Percentiles rank a stretch among this genome's conserved stretches.
These are phyloP conservation scores for Tenrec ecaudatus DNA, from an alignment of 2,113 vertebrate genomes.

Conservation along the genomic window DNA sequence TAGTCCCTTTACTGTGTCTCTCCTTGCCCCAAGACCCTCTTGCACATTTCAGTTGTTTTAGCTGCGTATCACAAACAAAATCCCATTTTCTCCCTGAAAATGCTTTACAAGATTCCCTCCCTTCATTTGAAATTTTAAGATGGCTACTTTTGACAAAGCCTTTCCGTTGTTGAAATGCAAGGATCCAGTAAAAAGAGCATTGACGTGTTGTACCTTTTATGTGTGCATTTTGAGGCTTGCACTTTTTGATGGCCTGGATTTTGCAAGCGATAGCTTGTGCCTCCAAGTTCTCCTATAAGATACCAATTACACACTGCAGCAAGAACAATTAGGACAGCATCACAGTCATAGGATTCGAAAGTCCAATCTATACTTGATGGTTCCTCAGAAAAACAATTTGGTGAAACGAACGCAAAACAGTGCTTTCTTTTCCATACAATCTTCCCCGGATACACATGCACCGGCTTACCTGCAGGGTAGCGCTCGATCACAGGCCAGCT, in stretches of 20 bases:
- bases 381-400: conserved; percentile 67
- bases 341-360: conserved; percentile 76
- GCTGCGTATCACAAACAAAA: neutral
- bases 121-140: conserved; percentile 61
- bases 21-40: neutral
- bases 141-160: conserved; percentile 96
- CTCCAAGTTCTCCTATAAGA: conserved; percentile 83
- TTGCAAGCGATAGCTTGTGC: conserved; percentile 78
- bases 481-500: conserved; percentile 99
- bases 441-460: conserved; percentile 34
- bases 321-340: conserved; percentile 81
- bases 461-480: conserved; percentile 97
- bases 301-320: conserved; percentile 78
- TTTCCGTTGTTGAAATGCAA: conserved; percentile 84
- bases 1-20: neutral
- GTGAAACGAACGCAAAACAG: conserved; percentile 71
- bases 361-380: conserved; percentile 73
- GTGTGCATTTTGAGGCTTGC: conserved; percentile 79
- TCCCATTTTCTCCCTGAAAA: neutral
- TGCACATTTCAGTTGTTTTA: neutral
- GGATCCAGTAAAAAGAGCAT: conserved; percentile 78
- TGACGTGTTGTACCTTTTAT: conserved; percentile 77
- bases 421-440: conserved; percentile 42
- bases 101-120: conserved; percentile 45
- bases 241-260: conserved; percentile 82